Evolutionary conservation across 2,888 invertebrate species (phyloP), one percentile per base, ranked within the genome.

Genomic region (Matsumyia berberina): DNA sequence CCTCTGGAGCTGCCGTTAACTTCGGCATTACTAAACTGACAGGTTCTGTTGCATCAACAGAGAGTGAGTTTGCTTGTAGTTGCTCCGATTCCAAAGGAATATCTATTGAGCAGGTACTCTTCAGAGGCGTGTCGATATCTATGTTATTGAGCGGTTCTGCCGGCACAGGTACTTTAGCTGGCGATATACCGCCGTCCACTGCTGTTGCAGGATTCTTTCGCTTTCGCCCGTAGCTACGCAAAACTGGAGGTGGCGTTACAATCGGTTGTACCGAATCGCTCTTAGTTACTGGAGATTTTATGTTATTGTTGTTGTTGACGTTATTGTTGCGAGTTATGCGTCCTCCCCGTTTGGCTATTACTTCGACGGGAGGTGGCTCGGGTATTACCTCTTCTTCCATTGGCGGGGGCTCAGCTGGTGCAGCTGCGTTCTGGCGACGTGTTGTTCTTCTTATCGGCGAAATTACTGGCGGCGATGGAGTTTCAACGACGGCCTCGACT

Each of bases 151-250:
- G 12, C 15, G 55, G 31, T 8, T 80, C 85, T 37, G 66, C 8
- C 1, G 64, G 37, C 5, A 70, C 33, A 5, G 69, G 49, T 37
- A 77, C 42, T 58, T 80, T 69, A 3, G 85, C 78, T 15, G 86
- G 76, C 6, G 72, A 64, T 39, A 81, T 37, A 11, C 74, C 82
- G 33, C 81, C 83, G 0, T 87, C 87, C 8, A 73, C 72, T 2
- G 86, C 42, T 2, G 90, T 8, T 0, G 39, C 15, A 3, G 64
- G 51, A 86, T 91, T 90, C 86, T 91, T 92, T 2, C 92, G 89
- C 76, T 91, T 91, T n/a, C 92, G 89, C 1, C 89, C 89, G 73
- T 91, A 91, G 79, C 89, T 91, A 15, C 90, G 87, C 42, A 87
- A 77, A 17, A 86, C 53, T 7, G 88, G 72, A 9, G 74, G 72